Evolutionary conservation across 2,797 vertebrate species (phyloP).

Genomic region (Gymnoscopelus microlampas): DNA sequence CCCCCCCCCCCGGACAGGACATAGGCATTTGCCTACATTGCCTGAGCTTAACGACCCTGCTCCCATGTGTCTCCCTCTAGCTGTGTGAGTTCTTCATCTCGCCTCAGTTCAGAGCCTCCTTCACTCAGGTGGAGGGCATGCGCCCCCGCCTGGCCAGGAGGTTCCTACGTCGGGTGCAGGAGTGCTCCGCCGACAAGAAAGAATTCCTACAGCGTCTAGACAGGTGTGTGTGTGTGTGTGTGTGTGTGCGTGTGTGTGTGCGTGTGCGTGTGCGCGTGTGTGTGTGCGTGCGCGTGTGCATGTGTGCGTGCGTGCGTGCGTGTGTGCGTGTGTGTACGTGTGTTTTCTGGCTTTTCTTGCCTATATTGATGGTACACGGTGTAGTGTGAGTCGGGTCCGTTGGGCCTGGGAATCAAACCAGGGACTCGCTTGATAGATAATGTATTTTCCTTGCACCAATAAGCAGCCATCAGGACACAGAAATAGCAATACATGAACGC

Average conservation of each 20-base stretch:
- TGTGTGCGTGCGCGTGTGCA: background rate
- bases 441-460: too few species aligned
- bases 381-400: too few species aligned
- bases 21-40: too few species aligned
- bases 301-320: background rate
- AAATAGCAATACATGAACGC: too few species aligned
- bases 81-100: conserved; percentile 69
- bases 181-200: conserved; percentile 50
- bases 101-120: conserved; percentile 39
- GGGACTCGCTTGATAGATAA: too few species aligned
- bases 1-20: too few species aligned
- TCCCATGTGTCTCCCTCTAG: conserved; percentile 50
- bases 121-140: conserved; percentile 35
- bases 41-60: too few species aligned
- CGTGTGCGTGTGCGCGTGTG: conserved; percentile 29
- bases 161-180: conserved; percentile 54
- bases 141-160: conserved; percentile 46
- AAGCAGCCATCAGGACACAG: too few species aligned
- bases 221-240: conserved; percentile 60
- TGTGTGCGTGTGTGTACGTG: background rate
- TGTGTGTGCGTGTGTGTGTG: background rate
- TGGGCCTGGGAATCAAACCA: too few species aligned
- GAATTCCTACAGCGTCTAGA: conserved; percentile 56
- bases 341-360: too few species aligned
- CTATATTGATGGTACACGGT: too few species aligned